Percentiles rank a stretch among this genome's conserved stretches.
Evolutionary conservation across 2,888 invertebrate genomes (phyloP).

Genomic region (Pseudococcus longispinus): DNA sequence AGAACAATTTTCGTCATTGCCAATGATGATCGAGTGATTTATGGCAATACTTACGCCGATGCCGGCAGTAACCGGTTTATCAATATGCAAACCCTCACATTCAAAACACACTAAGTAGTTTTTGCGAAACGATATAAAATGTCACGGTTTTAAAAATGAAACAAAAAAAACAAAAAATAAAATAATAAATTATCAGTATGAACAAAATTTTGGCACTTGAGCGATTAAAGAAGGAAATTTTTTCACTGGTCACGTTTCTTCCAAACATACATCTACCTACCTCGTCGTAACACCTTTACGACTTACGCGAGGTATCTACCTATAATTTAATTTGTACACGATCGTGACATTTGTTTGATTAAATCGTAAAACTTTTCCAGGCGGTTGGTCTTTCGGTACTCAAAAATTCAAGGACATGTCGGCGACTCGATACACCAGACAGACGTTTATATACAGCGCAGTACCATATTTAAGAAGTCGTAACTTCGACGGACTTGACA

Average conservation of each 20-base stretch:
- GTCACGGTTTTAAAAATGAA: not conserved
- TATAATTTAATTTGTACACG: not conserved
- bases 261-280: not conserved
- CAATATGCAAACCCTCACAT: not conserved
- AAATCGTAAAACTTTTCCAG: slow-evolving; percentile 64
- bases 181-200: not conserved
- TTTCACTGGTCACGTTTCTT: not conserved
- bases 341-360: not conserved
- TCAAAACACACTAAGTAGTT: not conserved
- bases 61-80: slow-evolving; percentile 5
- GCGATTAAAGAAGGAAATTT: not conserved
- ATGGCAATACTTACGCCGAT: not conserved
- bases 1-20: not conserved
- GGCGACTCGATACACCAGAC: slow-evolving; percentile 82
- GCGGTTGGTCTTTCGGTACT: slow-evolving; percentile 97
- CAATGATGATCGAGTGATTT: slow-evolving; percentile 16
- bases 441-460: slow-evolving; percentile 92
- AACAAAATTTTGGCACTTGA: not conserved
- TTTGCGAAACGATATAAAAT: not conserved
- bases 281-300: not conserved
- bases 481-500: slow-evolving; percentile 86
- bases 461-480: slow-evolving; percentile 88
- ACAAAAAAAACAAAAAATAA: not conserved
- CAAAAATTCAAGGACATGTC: slow-evolving; percentile 95
- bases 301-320: not conserved